phyloP scores from a whole-genome alignment of 2,888 invertebrate genomes.

The Gisinianus flammeolus region DNA sequence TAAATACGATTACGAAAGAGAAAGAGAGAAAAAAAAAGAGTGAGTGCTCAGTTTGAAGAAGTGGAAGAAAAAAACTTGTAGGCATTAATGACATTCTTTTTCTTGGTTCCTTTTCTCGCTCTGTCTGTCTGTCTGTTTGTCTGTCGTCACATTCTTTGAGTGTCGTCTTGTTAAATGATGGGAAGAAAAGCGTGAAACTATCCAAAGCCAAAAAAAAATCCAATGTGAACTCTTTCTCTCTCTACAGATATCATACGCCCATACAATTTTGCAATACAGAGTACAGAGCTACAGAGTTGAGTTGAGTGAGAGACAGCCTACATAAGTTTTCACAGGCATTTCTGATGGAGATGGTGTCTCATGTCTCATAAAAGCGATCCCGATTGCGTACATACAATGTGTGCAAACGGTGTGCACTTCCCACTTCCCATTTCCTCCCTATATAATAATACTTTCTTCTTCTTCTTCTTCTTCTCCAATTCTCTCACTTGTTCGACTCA shows the following conservation, averaged over 20 bases:
- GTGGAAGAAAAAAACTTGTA: background rate
- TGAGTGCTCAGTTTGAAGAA: background rate
- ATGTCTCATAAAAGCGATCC: background rate
- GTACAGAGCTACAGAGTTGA: too few relatives aligned
- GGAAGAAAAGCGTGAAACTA: slow-evolving; percentile 14
- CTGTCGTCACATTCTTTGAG: slow-evolving; percentile 5
- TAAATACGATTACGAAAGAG: too few relatives aligned
- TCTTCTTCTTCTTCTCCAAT: too few relatives aligned
- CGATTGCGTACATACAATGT: background rate
- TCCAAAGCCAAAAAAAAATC: background rate
- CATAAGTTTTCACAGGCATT: slow-evolving; percentile 8
- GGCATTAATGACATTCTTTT: slow-evolving; percentile 7
- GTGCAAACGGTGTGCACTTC: background rate
- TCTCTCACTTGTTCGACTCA: too few relatives aligned
- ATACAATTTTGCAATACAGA: too few relatives aligned
- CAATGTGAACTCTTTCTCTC: background rate
- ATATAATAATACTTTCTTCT: too few relatives aligned
- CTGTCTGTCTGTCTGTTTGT: background rate
- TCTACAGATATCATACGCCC: too few relatives aligned
- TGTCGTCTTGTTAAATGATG: slow-evolving; percentile 11
- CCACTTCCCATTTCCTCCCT: too few relatives aligned
- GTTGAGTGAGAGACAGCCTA: too few relatives aligned
- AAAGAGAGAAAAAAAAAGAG: background rate
- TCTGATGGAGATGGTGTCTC: too few relatives aligned
- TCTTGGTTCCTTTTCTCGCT: background rate